Conservation (phyloP, 1,140 invertebrate genomes). For the Olivierus martensii region DNA sequence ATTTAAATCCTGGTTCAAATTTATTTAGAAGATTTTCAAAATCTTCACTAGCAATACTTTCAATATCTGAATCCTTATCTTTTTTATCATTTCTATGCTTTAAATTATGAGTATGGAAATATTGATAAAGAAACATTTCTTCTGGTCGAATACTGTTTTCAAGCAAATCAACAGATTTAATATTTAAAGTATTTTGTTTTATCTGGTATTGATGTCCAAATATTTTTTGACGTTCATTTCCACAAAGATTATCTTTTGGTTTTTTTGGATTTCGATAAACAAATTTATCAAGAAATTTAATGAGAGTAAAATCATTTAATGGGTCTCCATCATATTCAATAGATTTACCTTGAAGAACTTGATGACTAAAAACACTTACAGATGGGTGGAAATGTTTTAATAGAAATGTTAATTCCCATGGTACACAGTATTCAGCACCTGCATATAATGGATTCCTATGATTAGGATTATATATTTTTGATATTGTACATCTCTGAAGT, state of each 20-base stretch:
- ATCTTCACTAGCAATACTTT: conserved; percentile 75
- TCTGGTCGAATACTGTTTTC: conserved; percentile 59
- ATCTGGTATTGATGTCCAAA: conserved; percentile 12
- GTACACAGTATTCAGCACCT: conserved; percentile 49
- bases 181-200: too few relatives aligned
- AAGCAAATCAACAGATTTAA: too few relatives aligned
- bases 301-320: conserved; percentile 73
- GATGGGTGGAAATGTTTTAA: conserved; percentile 76
- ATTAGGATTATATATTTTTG: conserved; percentile 47
- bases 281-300: conserved; percentile 84
- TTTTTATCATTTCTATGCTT: conserved; percentile 22
- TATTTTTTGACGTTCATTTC: conserved; percentile 9
- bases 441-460: conserved; percentile 70
- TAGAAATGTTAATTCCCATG: conserved; percentile 56
- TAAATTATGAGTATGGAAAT: conserved; percentile 22
- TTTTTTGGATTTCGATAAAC: conserved; percentile 92
- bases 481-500: too few relatives aligned
- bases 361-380: conserved; percentile 70
- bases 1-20: conserved; percentile 9
- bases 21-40: conserved; percentile 44
- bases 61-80: conserved; percentile 47
- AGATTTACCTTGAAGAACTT: conserved; percentile 44
- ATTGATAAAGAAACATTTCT: conserved; percentile 57
- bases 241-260: conserved; percentile 31
- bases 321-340: conserved; percentile 85